phyloP scores from a whole-genome alignment of 2,797 vertebrate genomes.

The Mormyrops attenuatus region DNA sequence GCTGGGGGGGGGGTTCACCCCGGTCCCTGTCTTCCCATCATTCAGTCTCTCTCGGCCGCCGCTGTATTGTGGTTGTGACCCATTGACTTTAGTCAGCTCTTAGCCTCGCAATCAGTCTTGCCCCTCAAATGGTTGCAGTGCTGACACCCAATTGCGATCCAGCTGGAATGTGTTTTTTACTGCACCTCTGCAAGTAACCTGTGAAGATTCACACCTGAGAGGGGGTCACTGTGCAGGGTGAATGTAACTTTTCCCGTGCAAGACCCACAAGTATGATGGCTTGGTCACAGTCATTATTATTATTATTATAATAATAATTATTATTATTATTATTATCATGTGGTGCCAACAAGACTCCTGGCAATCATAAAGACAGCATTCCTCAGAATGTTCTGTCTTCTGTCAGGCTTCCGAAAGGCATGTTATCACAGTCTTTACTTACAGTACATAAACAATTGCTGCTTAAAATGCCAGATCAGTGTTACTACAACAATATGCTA shows the following conservation, averaged over 20 bases:
- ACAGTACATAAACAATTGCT: not conserved
- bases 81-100: not conserved
- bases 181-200: not conserved
- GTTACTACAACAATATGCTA: not conserved
- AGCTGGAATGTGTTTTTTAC: not conserved
- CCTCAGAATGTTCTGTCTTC: not conserved
- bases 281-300: not conserved
- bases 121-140: not conserved
- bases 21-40: slow-evolving; percentile 18
- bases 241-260: not conserved
- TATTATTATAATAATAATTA: not conserved
- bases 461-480: not conserved
- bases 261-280: not conserved
- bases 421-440: not conserved
- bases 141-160: not conserved
- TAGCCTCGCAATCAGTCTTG: not conserved
- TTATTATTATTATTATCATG: not conserved
- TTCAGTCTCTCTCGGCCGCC: not conserved
- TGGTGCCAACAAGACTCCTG: not conserved
- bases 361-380: not conserved
- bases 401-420: not conserved
- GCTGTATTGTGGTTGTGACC: not conserved
- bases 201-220: not conserved
- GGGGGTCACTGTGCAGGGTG: not conserved
- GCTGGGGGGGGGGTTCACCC: not conserved